A percentile compares a stretch with the other conserved stretches of the same genome.
Evolutionary conservation across 2,797 vertebrate genomes (phyloP).

Genomic region (Varecia variegata): DNA sequence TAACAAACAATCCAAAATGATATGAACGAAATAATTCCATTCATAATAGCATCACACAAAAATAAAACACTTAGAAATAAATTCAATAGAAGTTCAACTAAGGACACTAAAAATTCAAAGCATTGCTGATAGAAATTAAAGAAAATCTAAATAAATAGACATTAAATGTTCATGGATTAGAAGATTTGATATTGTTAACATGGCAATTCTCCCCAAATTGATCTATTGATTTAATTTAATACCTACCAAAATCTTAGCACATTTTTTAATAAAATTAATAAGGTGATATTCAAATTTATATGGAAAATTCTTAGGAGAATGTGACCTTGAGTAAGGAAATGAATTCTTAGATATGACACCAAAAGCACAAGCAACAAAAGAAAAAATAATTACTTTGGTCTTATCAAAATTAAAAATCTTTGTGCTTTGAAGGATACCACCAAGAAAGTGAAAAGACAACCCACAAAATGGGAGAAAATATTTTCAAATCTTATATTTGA

Average conservation of each 20-base stretch:
- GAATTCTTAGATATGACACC: not conserved
- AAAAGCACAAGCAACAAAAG: not conserved
- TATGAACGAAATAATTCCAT: not conserved
- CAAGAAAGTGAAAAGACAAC: not conserved
- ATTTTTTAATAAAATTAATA: not conserved
- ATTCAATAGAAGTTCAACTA: not conserved
- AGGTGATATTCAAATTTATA: not conserved
- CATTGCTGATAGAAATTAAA: not conserved
- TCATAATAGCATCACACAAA: not conserved
- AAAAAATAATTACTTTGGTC: not conserved
- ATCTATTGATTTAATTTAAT: not conserved
- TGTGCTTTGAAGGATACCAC: not conserved
- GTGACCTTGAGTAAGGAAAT: not conserved
- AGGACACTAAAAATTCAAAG: not conserved
- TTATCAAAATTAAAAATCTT: not conserved
- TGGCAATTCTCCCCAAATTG: not conserved
- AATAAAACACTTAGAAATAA: not conserved
- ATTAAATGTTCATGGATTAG: not conserved
- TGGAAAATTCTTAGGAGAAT: not conserved
- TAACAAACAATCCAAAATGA: not conserved
- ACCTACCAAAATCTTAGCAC: not conserved
- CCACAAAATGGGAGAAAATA: not conserved
- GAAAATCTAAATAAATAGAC: not conserved
- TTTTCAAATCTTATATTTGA: not conserved
- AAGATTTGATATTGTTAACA: not conserved